These are phyloP conservation scores for Uloborus diversus DNA, from an alignment of 1,140 invertebrate species.

Conservation along the genomic window DNA sequence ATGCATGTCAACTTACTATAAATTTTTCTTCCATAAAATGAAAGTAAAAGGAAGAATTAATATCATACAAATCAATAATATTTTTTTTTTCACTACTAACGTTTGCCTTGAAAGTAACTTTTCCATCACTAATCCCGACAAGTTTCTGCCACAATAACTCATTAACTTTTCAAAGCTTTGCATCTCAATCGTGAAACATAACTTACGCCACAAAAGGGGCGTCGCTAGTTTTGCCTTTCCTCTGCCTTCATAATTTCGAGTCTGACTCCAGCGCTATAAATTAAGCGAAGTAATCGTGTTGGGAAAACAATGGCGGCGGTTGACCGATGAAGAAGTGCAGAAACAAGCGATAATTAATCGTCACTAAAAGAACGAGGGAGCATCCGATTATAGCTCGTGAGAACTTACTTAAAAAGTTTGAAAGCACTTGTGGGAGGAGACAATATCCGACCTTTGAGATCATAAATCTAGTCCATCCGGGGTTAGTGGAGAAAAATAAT, in stretches of 20 bases:
- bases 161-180: background rate
- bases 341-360: constrained; percentile 32
- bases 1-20: no score
- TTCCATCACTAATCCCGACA: no score
- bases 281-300: constrained; percentile 2
- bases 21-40: no score
- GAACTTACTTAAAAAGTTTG: constrained; percentile 37
- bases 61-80: no score
- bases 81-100: no score
- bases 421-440: constrained; percentile 34
- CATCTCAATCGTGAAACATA: background rate
- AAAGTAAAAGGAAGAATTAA: no score
- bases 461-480: constrained; percentile 20
- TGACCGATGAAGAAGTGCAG: background rate
- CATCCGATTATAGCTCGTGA: constrained; percentile 11
- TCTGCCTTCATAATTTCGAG: background rate
- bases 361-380: constrained; percentile 1
- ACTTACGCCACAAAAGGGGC: background rate
- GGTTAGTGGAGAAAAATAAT: background rate
- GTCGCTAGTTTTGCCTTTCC: background rate
- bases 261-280: constrained; percentile 13
- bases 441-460: constrained; percentile 19
- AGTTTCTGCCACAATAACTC: no score
- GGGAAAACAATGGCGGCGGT: constrained; percentile 7
- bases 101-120: no score